These are phyloP conservation scores for Cossypha heuglini DNA, from an alignment of 2,797 vertebrate genomes.

Conservation along the genomic window DNA sequence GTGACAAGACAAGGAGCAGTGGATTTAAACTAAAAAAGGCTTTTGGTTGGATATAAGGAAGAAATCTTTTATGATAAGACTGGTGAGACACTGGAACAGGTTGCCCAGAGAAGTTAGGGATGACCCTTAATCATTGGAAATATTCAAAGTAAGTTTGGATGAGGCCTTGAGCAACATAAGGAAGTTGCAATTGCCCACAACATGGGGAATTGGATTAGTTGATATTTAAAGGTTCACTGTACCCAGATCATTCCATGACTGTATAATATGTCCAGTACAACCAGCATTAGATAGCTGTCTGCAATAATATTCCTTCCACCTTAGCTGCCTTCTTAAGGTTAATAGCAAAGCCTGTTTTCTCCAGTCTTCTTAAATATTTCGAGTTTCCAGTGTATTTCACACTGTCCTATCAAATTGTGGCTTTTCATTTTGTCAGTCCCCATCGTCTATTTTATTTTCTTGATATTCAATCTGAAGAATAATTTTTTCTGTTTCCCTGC, in stretches of 20 bases:
- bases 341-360: neutral
- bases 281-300: neutral
- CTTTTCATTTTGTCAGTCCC: neutral
- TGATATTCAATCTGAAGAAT: neutral
- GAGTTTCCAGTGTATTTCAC: neutral
- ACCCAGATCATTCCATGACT: neutral
- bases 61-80: neutral
- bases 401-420: neutral
- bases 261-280: neutral
- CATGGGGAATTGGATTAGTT: neutral
- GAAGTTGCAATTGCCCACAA: neutral
- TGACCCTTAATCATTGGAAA: neutral
- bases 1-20: neutral
- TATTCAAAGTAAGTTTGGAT: neutral
- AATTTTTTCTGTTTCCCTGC: neutral
- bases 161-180: neutral
- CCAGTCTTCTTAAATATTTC: neutral
- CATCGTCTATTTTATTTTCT: neutral
- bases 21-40: neutral
- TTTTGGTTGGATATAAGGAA: neutral
- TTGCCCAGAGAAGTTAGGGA: neutral
- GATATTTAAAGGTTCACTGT: neutral
- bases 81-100: neutral
- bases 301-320: neutral
- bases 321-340: neutral